A percentile compares a stretch with the other conserved stretches of the same genome.
phyloP scores from a whole-genome alignment of 2,888 invertebrate genomes.

The Cantharis flavilabris region DNA sequence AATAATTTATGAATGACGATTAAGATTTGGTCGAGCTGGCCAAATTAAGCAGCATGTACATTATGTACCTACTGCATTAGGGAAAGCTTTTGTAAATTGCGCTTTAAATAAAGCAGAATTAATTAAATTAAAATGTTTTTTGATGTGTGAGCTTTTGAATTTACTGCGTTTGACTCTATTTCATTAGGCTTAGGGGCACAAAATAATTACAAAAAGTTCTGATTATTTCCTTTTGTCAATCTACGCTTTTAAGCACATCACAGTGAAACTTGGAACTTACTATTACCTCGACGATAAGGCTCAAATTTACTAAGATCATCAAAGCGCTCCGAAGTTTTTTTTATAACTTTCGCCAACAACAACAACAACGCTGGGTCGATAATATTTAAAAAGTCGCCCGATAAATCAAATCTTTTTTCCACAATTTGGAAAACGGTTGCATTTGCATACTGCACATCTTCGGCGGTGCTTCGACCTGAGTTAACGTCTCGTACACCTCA shows the following conservation, averaged over 20 bases:
- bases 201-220: not conserved
- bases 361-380: not conserved
- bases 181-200: not conserved
- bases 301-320: slow-evolving; percentile 1
- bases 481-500: not conserved
- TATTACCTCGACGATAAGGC: slow-evolving; percentile 12
- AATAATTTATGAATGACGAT: not conserved
- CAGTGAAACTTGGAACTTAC: slow-evolving; percentile 5
- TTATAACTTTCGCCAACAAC: not conserved
- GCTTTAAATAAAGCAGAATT: slow-evolving; percentile 3
- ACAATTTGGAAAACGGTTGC: not conserved
- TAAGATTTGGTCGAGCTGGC: not conserved
- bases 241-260: slow-evolving; percentile 13
- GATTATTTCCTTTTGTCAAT: not conserved
- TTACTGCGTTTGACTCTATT: slow-evolving; percentile 5
- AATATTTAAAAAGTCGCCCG: not conserved
- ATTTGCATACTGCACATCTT: not conserved
- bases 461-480: too few species aligned
- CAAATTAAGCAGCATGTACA: not conserved
- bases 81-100: not conserved
- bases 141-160: slow-evolving; percentile 4
- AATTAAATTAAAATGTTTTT: slow-evolving; percentile 13
- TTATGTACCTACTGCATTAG: not conserved
- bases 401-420: not conserved
- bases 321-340: slow-evolving; percentile 11